A percentile compares a stretch with the other conserved stretches of the same genome.
phyloP scores from a whole-genome alignment of 1,140 invertebrate genomes.

The Drosophila rufa region DNA sequence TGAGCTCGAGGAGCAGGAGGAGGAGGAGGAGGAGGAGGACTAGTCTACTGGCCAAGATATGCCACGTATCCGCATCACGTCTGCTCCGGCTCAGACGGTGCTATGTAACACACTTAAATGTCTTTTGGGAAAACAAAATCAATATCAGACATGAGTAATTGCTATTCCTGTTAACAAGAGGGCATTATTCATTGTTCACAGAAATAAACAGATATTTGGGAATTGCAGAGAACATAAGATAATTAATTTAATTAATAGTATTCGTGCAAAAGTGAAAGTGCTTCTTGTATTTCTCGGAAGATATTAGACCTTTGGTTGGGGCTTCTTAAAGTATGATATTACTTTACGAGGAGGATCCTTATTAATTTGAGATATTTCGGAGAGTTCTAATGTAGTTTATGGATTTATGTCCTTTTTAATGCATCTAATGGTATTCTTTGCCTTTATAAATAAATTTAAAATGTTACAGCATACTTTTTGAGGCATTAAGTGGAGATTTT shows the following conservation, averaged over 20 bases:
- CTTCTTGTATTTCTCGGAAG: too few relatives aligned
- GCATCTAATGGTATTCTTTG: too few relatives aligned
- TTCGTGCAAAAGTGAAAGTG: too few relatives aligned
- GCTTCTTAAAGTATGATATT: background rate
- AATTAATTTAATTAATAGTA: background rate
- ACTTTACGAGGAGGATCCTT: too few relatives aligned
- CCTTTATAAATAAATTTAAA: too few relatives aligned
- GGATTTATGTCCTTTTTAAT: background rate
- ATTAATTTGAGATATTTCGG: background rate
- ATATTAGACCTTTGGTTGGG: background rate
- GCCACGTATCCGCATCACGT: constrained; percentile 52
- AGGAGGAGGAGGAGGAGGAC: background rate
- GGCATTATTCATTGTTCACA: background rate
- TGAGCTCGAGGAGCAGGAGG: background rate
- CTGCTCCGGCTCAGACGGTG: constrained; percentile 40
- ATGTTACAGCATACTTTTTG: background rate
- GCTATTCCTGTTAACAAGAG: constrained; percentile 34
- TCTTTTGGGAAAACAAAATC: constrained; percentile 56
- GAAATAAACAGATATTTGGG: too few relatives aligned
- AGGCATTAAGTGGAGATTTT: too few relatives aligned
- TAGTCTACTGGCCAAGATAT: constrained; percentile 46
- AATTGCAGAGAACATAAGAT: background rate
- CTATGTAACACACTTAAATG: constrained; percentile 17
- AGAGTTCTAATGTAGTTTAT: background rate
- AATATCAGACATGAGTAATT: constrained; percentile 54